Conservation (phyloP, 2,888 invertebrate species). For the Temnothorax ravouxi region DNA sequence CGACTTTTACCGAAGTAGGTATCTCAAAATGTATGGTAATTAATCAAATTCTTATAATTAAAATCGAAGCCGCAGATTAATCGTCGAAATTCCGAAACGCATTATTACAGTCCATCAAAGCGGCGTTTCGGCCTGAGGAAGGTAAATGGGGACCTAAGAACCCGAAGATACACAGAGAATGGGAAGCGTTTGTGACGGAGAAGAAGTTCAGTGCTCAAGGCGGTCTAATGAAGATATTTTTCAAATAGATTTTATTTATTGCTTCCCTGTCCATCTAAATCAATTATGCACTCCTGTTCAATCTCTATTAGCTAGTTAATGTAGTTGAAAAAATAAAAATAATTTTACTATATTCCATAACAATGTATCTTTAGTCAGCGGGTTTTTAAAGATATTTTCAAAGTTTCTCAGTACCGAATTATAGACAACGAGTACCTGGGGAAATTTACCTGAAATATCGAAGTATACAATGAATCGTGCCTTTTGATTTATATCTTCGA, state of each 20-base stretch:
- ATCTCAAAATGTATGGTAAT: too few species aligned
- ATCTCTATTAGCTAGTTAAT: neutral
- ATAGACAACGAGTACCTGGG: neutral
- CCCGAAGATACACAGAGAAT: conserved; percentile 78
- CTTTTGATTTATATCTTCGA: neutral
- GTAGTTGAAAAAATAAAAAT: conserved; percentile 5
- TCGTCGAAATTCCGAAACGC: neutral
- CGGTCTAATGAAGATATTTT: conserved; percentile 55
- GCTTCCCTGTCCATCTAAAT: neutral
- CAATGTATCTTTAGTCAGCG: neutral
- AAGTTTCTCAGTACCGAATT: neutral
- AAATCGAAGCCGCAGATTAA: neutral
- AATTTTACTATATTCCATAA: neutral
- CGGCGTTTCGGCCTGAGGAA: conserved; percentile 78
- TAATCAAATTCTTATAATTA: neutral
- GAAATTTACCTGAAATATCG: neutral
- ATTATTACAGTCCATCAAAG: conserved; percentile 76
- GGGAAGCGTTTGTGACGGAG: conserved; percentile 79
- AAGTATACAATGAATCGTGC: neutral
- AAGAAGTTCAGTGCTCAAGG: conserved; percentile 66
- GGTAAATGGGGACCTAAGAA: conserved; percentile 83
- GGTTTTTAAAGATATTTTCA: neutral
- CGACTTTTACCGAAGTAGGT: conserved; percentile 80
- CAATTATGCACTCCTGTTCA: neutral
- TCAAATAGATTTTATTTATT: conserved; percentile 60